A percentile compares a stretch with the other conserved stretches of the same genome.
These are phyloP conservation scores for Diploscapter pachys DNA, from an alignment of 1,140 invertebrate genomes.

Conservation along the genomic window DNA sequence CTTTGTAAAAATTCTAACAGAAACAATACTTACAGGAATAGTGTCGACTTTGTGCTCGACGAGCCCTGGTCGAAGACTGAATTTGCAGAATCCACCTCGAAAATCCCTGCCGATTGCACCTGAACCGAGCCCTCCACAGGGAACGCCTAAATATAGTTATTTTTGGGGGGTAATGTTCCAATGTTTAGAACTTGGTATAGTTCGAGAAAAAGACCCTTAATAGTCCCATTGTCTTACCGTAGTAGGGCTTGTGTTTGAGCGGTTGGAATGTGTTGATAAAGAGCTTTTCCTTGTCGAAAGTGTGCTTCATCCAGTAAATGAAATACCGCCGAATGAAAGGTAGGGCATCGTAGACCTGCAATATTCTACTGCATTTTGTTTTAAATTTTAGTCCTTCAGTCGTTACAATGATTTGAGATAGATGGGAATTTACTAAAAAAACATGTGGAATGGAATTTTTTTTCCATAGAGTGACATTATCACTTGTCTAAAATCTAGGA, in stretches of 20 bases:
- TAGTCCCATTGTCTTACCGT: constrained; percentile 29
- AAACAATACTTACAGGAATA: constrained; percentile 7
- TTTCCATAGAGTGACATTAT: not conserved
- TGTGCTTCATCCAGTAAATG: constrained; percentile 45
- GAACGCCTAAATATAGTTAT: constrained; percentile 69
- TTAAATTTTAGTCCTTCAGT: constrained; percentile 2
- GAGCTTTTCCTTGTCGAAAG: constrained; percentile 39
- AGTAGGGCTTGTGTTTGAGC: constrained; percentile 47
- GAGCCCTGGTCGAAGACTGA: constrained; percentile 78
- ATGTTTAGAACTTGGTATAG: not conserved
- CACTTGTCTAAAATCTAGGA: constrained; percentile 1
- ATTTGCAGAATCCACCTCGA: constrained; percentile 86
- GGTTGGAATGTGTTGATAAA: constrained; percentile 52
- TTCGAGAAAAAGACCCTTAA: not conserved
- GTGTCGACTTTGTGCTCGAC: constrained; percentile 76
- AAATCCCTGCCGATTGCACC: constrained; percentile 85
- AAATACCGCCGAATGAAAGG: constrained; percentile 49
- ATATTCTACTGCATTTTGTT: constrained; percentile 21
- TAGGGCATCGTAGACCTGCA: constrained; percentile 49
- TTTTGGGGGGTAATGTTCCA: not conserved
- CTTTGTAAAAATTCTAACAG: no score
- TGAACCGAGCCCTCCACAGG: constrained; percentile 82
- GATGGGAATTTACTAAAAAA: not conserved
- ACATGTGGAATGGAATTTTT: not conserved
- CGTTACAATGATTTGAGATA: not conserved